Conservation (phyloP, 2,888 invertebrate species). For the Lutraria lutraria region DNA sequence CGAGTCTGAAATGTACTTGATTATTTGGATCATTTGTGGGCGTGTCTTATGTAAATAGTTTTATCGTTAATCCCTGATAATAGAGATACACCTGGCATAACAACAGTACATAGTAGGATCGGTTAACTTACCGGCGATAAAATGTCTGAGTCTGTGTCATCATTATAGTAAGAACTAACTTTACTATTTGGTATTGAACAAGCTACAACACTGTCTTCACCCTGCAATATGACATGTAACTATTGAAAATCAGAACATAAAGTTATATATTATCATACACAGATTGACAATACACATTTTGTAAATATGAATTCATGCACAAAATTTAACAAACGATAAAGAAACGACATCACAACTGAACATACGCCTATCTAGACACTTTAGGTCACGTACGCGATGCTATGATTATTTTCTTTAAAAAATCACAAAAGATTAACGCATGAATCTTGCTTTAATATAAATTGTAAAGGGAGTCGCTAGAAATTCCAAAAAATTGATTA, state of each 20-base stretch:
- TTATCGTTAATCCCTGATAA: too few relatives aligned
- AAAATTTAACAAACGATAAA: background rate
- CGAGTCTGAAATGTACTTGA: too few relatives aligned
- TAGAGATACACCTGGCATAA: too few relatives aligned
- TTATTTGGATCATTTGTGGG: too few relatives aligned
- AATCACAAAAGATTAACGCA: background rate
- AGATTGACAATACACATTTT: background rate
- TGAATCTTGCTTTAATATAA: background rate
- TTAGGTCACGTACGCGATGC: background rate
- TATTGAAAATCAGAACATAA: background rate
- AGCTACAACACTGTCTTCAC: conserved; percentile 36
- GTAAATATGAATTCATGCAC: background rate
- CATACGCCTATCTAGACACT: background rate
- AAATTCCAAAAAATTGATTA: background rate
- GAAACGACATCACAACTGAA: background rate
- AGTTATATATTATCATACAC: background rate
- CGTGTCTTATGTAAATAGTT: too few relatives aligned
- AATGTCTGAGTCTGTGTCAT: background rate
- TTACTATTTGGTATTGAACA: background rate
- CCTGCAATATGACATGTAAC: background rate
- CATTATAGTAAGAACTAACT: conserved; percentile 20
- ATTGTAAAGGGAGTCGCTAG: background rate
- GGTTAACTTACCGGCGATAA: conserved; percentile 8
- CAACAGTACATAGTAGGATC: too few relatives aligned
- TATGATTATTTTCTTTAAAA: background rate